Conservation (phyloP, 2,888 invertebrate species). For the Ypsolopha sequella region DNA sequence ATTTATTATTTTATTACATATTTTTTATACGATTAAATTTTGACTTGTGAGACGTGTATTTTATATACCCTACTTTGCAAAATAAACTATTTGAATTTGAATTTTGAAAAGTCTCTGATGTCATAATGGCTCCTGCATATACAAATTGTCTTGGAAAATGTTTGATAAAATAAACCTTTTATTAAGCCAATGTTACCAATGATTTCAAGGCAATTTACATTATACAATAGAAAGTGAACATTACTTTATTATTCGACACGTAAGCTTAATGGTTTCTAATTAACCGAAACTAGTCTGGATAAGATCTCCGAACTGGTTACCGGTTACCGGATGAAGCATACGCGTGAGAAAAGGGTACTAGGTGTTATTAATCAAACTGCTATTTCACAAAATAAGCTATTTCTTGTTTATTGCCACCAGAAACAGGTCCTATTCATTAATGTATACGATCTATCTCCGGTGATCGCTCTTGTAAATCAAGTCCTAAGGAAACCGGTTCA, state of each 20-base stretch:
- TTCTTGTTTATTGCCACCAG: background rate
- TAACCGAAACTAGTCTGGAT: background rate
- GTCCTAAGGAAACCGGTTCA: constrained; percentile 19
- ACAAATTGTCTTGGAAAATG: too few species aligned
- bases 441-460: background rate
- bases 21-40: too few species aligned
- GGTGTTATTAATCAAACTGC: background rate
- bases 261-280: background rate
- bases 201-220: background rate
- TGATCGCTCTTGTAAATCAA: constrained; percentile 3
- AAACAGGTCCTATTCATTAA: background rate
- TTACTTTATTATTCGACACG: background rate
- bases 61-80: too few species aligned
- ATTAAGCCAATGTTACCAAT: background rate
- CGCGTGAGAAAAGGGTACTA: constrained; percentile 2
- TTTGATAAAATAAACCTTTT: too few species aligned
- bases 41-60: too few species aligned
- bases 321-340: background rate
- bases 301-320: background rate
- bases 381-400: background rate
- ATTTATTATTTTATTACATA: too few species aligned
- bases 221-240: background rate
- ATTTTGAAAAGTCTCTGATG: too few species aligned
- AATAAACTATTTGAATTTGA: too few species aligned
- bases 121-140: too few species aligned